A percentile compares a stretch with the other conserved stretches of the same genome.
Evolutionary conservation across 2,888 invertebrate genomes (phyloP).

Genomic region (Drosophila colorata): DNA sequence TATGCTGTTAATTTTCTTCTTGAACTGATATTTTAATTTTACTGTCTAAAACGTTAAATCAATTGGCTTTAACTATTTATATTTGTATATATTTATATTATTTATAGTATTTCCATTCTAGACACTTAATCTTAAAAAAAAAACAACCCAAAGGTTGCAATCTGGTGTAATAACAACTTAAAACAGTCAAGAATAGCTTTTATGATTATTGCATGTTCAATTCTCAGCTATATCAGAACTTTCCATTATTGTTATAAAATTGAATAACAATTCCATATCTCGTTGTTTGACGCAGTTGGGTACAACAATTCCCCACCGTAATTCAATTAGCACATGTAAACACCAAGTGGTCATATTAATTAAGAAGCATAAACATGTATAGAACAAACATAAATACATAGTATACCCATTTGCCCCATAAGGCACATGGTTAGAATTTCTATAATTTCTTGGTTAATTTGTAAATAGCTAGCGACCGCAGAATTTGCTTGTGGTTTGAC

Average conservation of each 20-base stretch:
- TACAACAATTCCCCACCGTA: neutral
- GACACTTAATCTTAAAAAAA: no score
- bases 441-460: conserved; percentile 65
- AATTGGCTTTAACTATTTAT: no score
- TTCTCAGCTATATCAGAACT: no score
- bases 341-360: conserved; percentile 32
- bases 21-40: no score
- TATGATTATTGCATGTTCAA: no score
- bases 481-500: conserved; percentile 50
- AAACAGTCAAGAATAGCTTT: no score
- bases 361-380: conserved; percentile 25
- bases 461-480: conserved; percentile 54
- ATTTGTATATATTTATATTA: no score
- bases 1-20: no score
- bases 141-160: no score
- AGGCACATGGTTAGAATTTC: conserved; percentile 27
- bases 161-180: no score
- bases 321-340: conserved; percentile 31
- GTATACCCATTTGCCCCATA: neutral
- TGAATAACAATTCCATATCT: neutral
- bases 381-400: conserved; percentile 3
- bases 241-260: neutral
- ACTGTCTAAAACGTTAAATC: no score
- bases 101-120: no score
- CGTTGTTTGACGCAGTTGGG: neutral